Evolutionary conservation across 1,140 invertebrate genomes (phyloP).

Genomic region (Musca vetustissima): DNA sequence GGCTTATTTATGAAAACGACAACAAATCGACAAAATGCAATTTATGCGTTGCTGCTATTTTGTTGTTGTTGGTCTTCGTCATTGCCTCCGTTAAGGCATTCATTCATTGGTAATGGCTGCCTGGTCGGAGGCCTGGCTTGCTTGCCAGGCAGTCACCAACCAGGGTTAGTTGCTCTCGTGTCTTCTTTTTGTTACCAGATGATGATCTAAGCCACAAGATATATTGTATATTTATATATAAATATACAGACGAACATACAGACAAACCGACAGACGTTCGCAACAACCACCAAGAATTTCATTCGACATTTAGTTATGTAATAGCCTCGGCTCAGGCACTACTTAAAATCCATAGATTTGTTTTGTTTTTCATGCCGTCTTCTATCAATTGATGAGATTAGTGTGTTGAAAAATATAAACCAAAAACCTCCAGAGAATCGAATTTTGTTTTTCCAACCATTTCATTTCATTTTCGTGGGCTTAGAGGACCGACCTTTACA

Average conservation of each 20-base stretch:
- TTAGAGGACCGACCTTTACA: no score
- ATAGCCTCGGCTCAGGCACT: no score
- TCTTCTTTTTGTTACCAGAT: no score
- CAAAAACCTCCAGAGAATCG: no score
- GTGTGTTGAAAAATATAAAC: neutral
- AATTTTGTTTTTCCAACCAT: no score
- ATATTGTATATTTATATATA: neutral
- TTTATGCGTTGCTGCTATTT: conserved; percentile 45
- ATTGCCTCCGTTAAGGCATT: neutral
- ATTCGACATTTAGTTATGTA: neutral
- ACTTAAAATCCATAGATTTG: no score
- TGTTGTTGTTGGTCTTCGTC: neutral
- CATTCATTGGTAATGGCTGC: conserved; percentile 13
- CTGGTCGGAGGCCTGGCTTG: neutral
- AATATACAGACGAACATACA: no score
- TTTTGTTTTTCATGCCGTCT: no score
- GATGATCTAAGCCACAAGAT: conserved; percentile 13
- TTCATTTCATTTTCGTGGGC: no score
- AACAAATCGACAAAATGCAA: conserved; percentile 56
- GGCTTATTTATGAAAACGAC: conserved; percentile 54
- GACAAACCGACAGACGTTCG: no score
- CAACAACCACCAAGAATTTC: neutral
- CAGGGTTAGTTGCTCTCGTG: neutral
- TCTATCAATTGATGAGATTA: neutral
- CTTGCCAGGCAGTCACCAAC: no score